These are phyloP conservation scores for Charanyca ferruginea DNA, from an alignment of 2,888 invertebrate species.

Conservation along the genomic window DNA sequence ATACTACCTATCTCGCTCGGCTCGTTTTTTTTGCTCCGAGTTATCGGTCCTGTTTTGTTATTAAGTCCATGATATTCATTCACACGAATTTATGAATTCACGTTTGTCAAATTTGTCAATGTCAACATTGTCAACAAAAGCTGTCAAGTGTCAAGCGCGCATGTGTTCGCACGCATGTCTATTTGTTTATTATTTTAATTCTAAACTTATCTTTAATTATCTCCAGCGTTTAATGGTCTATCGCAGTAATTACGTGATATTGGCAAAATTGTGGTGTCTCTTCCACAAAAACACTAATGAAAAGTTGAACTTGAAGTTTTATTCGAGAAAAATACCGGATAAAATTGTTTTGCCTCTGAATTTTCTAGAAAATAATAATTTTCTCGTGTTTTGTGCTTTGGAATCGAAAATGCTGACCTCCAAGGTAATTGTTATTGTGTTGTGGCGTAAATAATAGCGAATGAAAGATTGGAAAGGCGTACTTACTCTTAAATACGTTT, in stretches of 20 bases:
- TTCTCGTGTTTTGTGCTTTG: slow-evolving; percentile 1
- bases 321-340: slow-evolving; percentile 48
- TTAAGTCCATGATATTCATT: too few species aligned
- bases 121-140: slow-evolving; percentile 1
- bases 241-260: not conserved
- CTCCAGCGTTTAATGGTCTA: not conserved
- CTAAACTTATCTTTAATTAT: not conserved
- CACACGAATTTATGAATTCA: too few species aligned
- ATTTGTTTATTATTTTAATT: slow-evolving; percentile 40
- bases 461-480: not conserved
- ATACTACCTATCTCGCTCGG: too few species aligned
- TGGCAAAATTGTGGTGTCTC: not conserved
- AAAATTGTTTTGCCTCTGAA: not conserved
- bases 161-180: slow-evolving; percentile 10
- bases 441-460: not conserved
- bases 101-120: too few species aligned
- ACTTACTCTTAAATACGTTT: not conserved
- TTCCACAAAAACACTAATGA: not conserved
- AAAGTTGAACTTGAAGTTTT: not conserved
- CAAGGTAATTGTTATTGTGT: slow-evolving; percentile 47
- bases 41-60: too few species aligned
- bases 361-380: slow-evolving; percentile 17
- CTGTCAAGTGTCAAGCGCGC: not conserved
- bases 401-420: slow-evolving; percentile 55
- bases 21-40: too few species aligned